Conservation (phyloP, 92 coral and sea anemone genomes). For the Porites lobata region DNA sequence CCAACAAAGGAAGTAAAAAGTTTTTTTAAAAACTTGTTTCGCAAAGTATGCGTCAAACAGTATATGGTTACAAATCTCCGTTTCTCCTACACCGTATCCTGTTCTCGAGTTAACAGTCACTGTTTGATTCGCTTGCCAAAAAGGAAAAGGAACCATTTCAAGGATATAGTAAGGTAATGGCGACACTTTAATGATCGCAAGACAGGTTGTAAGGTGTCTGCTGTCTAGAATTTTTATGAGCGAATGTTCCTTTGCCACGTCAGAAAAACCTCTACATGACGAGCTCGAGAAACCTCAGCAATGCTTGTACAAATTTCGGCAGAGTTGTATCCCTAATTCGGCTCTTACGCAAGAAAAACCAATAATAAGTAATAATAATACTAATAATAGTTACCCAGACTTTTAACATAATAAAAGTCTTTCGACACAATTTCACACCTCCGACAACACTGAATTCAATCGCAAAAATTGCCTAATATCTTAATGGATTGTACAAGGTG, state of each 20-base stretch:
- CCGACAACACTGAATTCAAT: neutral
- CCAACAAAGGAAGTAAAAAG: constrained; percentile 32
- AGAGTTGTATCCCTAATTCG: neutral
- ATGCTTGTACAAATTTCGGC: neutral
- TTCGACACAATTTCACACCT: constrained; percentile 23
- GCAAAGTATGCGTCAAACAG: neutral
- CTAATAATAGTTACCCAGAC: neutral
- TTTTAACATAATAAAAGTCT: constrained; percentile 1
- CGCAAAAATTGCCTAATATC: constrained; percentile 11
- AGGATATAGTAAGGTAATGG: neutral
- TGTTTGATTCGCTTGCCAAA: neutral
- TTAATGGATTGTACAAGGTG: constrained; percentile 33
- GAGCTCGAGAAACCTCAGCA: neutral
- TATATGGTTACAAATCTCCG: neutral
- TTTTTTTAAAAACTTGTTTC: neutral
- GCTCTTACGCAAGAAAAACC: neutral
- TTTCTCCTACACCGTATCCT: neutral
- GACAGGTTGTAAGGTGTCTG: too few species aligned
- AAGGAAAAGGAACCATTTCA: neutral
- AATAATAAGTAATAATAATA: neutral
- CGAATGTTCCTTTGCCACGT: neutral
- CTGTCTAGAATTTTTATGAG: neutral
- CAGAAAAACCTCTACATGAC: too few species aligned
- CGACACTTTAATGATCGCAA: constrained; percentile 8
- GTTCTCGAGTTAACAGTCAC: neutral